Evolutionary conservation across 1,140 invertebrate species (phyloP).

Genomic region (Hycleus phaleratus): DNA sequence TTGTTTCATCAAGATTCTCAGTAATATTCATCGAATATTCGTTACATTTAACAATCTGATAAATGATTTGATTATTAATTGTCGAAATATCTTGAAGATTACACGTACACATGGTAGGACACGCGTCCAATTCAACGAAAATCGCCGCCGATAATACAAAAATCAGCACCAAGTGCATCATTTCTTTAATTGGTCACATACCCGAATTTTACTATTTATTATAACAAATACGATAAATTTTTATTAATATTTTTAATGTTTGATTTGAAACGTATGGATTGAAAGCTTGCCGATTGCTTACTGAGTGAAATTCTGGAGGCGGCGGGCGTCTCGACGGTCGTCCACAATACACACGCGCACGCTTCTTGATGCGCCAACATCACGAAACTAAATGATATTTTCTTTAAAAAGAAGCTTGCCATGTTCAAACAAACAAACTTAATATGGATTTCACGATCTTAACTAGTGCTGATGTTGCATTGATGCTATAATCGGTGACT

Average conservation of each 20-base stretch:
- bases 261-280: too few relatives aligned
- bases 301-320: constrained; percentile 1
- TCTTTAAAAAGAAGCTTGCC: background rate
- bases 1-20: constrained; percentile 15
- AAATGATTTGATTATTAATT: constrained; percentile 11
- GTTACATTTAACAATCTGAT: constrained; percentile 11
- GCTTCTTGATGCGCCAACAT: background rate
- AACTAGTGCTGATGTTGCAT: background rate
- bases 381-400: constrained; percentile 6
- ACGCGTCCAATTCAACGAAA: constrained; percentile 1
- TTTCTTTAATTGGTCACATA: constrained; percentile 10
- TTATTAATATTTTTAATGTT: too few relatives aligned
- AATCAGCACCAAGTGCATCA: constrained; percentile 15
- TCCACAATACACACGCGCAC: constrained; percentile 1
- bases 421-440: constrained; percentile 6
- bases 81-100: background rate
- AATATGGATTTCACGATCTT: constrained; percentile 7
- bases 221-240: too few relatives aligned
- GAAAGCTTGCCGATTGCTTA: background rate
- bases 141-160: constrained; percentile 9
- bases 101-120: constrained; percentile 26
- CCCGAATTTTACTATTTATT: background rate
- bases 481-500: too few relatives aligned
- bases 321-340: constrained; percentile 6
- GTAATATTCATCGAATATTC: constrained; percentile 2